These are phyloP conservation scores for Pilophorus perplexus DNA, from an alignment of 2,888 invertebrate genomes.

Conservation along the genomic window DNA sequence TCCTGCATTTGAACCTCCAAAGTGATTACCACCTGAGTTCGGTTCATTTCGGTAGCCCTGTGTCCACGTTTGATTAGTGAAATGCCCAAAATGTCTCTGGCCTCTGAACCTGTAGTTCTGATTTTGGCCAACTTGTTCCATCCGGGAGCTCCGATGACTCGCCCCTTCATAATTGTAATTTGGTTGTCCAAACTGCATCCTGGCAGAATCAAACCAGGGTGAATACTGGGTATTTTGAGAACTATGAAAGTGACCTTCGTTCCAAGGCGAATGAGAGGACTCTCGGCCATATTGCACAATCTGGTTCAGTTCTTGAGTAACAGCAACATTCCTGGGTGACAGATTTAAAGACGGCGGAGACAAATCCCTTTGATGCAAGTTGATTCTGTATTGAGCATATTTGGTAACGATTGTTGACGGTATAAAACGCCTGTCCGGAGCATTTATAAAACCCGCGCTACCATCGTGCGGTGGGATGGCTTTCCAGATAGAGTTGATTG, in stretches of 20 bases:
- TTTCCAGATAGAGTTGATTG: slow-evolving; percentile 11
- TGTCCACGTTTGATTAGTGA: not conserved
- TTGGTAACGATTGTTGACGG: slow-evolving; percentile 39
- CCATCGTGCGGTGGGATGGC: slow-evolving; percentile 25
- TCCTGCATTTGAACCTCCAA: too few relatives aligned
- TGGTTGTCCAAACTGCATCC: too few relatives aligned
- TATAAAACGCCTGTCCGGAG: slow-evolving; percentile 39
- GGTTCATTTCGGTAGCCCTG: not conserved
- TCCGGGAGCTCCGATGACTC: not conserved
- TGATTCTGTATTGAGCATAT: slow-evolving; percentile 39
- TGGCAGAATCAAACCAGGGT: too few relatives aligned
- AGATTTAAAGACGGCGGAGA: not conserved
- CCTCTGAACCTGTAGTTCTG: not conserved
- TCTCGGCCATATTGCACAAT: not conserved
- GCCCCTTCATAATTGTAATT: not conserved
- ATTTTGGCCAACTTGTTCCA: not conserved
- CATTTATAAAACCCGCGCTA: slow-evolving; percentile 6
- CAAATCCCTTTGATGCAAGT: not conserved
- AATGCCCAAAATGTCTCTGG: not conserved
- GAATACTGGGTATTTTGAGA: too few relatives aligned
- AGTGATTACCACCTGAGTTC: not conserved
- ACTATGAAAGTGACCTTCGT: too few relatives aligned
- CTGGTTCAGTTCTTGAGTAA: not conserved
- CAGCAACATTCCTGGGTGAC: not conserved
- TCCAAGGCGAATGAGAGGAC: not conserved